Percentiles rank a stretch among this genome's conserved stretches.
Evolutionary conservation across 2,888 invertebrate genomes (phyloP).

Genomic region (Trichopria drosophilae): DNA sequence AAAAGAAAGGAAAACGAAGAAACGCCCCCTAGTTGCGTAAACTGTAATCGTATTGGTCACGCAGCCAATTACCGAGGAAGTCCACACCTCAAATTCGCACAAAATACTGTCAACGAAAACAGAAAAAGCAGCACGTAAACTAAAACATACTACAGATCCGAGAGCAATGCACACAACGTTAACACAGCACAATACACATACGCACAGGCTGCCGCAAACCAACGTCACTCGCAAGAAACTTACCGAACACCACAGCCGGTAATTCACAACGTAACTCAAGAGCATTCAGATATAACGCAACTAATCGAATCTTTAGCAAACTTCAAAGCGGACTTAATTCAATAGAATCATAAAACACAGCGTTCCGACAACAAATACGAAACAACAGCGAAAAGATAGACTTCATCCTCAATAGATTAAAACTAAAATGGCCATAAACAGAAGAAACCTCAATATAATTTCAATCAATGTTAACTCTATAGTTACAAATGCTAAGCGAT

Average conservation of each 20-base stretch:
- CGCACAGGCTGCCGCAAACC: not conserved
- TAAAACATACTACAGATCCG: too few species aligned
- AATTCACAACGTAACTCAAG: not conserved
- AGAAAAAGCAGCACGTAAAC: constrained; percentile 1
- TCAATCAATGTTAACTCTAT: constrained; percentile 22
- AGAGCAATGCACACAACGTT: not conserved
- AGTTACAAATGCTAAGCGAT: constrained; percentile 2
- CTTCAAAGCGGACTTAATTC: not conserved
- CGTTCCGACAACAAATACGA: not conserved
- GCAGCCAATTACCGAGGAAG: constrained; percentile 22
- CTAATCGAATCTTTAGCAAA: not conserved
- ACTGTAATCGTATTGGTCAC: constrained; percentile 8
- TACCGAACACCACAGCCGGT: not conserved
- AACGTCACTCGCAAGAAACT: not conserved
- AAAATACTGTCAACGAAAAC: not conserved
- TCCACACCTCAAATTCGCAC: constrained; percentile 3
- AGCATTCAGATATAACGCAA: not conserved
- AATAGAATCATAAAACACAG: not conserved
- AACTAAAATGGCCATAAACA: not conserved
- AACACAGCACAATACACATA: not conserved
- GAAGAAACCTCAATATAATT: not conserved
- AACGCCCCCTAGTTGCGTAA: constrained; percentile 7
- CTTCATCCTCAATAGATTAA: not conserved
- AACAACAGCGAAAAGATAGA: not conserved
- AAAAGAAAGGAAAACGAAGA: not conserved